phyloP scores from a whole-genome alignment of 2,797 vertebrate species.

The Spondyliosoma cantharus region DNA sequence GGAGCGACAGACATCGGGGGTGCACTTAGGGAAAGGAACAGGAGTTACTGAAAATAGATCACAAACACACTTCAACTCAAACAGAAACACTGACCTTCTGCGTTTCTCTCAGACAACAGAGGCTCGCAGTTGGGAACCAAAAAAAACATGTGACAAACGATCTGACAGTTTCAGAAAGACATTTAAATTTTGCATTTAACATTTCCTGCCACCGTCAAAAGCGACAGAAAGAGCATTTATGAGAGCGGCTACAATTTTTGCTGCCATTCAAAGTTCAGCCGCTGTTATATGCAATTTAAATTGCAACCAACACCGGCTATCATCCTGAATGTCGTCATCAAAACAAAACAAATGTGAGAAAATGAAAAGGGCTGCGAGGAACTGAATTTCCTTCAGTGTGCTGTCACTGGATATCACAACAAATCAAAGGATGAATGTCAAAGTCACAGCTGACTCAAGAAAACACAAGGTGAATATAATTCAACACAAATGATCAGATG shows the following conservation, averaged over 20 bases:
- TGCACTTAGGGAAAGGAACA: constrained; percentile 52
- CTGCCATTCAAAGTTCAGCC: constrained; percentile 26
- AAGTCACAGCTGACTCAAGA: background rate
- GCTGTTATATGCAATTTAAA: constrained; percentile 39
- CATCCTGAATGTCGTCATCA: constrained; percentile 21
- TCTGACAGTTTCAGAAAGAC: constrained; percentile 18
- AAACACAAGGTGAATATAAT: background rate
- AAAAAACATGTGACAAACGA: constrained; percentile 26
- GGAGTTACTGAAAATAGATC: constrained; percentile 51
- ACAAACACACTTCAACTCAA: constrained; percentile 27
- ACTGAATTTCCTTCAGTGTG: background rate
- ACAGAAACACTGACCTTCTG: constrained; percentile 62
- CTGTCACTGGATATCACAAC: background rate
- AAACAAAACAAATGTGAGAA: constrained; percentile 28
- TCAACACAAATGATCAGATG: background rate
- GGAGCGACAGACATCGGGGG: constrained; percentile 6
- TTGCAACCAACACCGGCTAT: constrained; percentile 19
- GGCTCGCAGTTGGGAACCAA: constrained; percentile 28
- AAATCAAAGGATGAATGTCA: background rate
- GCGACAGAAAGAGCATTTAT: constrained; percentile 40
- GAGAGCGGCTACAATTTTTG: constrained; percentile 15
- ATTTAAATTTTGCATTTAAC: constrained; percentile 40
- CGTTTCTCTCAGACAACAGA: constrained; percentile 23
- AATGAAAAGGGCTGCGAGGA: background rate
- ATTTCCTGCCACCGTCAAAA: constrained; percentile 21